A percentile compares a stretch with the other conserved stretches of the same genome.
phyloP scores from a whole-genome alignment of 92 coral and sea anemone species.

The Anthopleura xanthogrammica region DNA sequence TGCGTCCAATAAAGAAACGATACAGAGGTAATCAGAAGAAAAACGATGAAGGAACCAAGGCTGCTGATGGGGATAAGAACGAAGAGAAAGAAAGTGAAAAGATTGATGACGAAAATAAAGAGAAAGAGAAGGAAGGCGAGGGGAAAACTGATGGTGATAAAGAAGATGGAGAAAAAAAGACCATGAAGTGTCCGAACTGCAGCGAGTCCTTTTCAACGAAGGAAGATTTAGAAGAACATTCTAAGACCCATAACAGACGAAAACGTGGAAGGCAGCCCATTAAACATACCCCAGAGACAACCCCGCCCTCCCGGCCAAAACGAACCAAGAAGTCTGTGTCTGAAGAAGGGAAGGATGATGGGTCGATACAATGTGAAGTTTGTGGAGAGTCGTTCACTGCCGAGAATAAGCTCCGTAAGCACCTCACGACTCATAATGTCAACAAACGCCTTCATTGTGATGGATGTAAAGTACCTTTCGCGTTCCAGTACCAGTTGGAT shows the following conservation, averaged over 20 bases:
- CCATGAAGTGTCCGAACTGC: constrained; percentile 26
- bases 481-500: constrained; percentile 49
- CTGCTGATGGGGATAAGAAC: not conserved
- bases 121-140: not conserved
- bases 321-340: constrained; percentile 1
- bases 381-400: constrained; percentile 33
- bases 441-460: constrained; percentile 44
- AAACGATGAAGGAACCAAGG: not conserved
- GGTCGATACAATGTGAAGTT: constrained; percentile 28
- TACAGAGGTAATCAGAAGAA: not conserved
- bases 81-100: constrained; percentile 5
- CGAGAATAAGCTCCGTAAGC: constrained; percentile 37
- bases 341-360: constrained; percentile 13
- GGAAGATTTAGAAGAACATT: constrained; percentile 16
- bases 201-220: constrained; percentile 9
- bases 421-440: constrained; percentile 39
- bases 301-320: constrained; percentile 12
- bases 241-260: constrained; percentile 26
- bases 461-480: constrained; percentile 43
- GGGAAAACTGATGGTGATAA: constrained; percentile 4
- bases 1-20: not conserved
- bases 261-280: constrained; percentile 24
- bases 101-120: not conserved
- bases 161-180: not conserved
- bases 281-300: constrained; percentile 4